These are phyloP conservation scores for Stegostoma tigrinum DNA, from an alignment of 2,113 vertebrate species.

Conservation along the genomic window DNA sequence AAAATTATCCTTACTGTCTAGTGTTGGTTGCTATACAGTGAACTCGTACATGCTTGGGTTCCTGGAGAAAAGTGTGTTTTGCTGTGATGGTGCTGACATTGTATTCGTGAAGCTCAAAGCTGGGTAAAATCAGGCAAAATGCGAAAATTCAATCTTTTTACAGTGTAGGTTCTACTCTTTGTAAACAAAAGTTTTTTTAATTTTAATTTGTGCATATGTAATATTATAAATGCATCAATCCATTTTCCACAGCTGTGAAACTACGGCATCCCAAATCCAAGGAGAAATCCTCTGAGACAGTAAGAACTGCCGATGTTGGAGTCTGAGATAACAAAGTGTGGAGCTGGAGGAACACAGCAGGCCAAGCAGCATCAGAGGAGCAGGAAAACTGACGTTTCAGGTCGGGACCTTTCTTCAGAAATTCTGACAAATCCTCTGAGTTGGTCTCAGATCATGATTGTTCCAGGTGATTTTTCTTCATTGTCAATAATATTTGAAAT, in stretches of 20 bases:
- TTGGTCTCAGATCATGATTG: not conserved
- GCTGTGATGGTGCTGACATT: not conserved
- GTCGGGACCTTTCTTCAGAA: no score
- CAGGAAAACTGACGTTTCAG: no score
- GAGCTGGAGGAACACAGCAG: no score
- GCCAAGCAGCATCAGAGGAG: no score
- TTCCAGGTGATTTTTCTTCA: not conserved
- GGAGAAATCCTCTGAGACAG: not conserved
- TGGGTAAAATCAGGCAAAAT: not conserved
- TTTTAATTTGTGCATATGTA: not conserved
- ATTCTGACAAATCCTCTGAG: not conserved
- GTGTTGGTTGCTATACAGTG: not conserved
- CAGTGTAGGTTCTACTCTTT: not conserved
- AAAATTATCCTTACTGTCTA: not conserved
- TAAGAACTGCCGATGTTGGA: no score
- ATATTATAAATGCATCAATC: constrained; percentile 7
- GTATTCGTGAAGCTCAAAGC: not conserved
- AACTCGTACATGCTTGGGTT: not conserved
- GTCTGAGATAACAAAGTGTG: no score
- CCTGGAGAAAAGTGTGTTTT: not conserved
- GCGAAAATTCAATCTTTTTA: not conserved
- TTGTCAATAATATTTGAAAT: not conserved
- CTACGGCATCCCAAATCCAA: not conserved
- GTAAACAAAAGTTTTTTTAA: not conserved
- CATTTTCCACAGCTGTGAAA: not conserved